These are phyloP conservation scores for Chelonoidis abingdonii DNA, from an alignment of 2,113 vertebrate species.

Conservation along the genomic window DNA sequence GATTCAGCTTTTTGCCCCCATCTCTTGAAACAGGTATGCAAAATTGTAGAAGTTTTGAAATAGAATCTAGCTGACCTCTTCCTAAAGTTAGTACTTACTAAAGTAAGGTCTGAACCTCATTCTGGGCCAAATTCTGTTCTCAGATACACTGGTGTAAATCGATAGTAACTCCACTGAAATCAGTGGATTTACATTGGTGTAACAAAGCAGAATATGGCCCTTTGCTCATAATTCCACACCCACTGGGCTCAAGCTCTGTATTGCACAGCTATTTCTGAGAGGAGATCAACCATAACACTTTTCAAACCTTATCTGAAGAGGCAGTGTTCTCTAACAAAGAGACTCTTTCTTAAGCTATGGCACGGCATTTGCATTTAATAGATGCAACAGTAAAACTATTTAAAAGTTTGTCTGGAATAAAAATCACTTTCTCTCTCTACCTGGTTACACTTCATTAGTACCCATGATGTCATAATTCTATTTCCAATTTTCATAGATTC, in stretches of 20 bases:
- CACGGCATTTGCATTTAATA: neutral
- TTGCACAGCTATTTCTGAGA: neutral
- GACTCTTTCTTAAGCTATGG: neutral
- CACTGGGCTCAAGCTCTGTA: neutral
- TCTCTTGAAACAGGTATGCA: neutral
- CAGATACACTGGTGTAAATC: neutral
- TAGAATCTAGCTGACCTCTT: neutral
- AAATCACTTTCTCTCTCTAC: neutral
- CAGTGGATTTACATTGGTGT: neutral
- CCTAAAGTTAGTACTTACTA: neutral
- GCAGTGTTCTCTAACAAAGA: neutral
- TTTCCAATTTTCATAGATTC: neutral
- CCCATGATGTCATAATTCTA: neutral
- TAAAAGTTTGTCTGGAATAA: neutral
- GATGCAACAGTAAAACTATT: neutral
- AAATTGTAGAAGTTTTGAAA: neutral
- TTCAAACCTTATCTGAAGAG: neutral
- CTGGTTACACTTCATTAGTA: neutral
- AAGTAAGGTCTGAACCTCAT: neutral
- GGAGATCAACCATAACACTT: neutral
- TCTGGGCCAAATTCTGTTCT: neutral
- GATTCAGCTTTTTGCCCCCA: neutral
- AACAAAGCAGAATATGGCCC: neutral
- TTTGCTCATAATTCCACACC: neutral
- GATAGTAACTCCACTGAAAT: neutral